A percentile compares a stretch with the other conserved stretches of the same genome.
These are phyloP conservation scores for Maylandia zebra DNA, from an alignment of 2,113 vertebrate species.

Conservation along the genomic window DNA sequence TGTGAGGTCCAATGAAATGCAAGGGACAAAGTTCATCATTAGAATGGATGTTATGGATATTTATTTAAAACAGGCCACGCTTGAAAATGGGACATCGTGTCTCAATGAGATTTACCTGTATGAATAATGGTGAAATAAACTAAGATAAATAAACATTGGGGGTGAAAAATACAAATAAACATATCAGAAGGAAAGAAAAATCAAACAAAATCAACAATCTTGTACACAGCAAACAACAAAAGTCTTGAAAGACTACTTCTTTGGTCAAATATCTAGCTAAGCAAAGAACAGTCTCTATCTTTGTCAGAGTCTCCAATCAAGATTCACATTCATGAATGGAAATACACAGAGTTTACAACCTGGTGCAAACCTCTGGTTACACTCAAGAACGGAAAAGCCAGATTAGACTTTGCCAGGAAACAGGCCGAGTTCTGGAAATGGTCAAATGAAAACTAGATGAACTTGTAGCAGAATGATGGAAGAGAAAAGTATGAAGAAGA, in stretches of 20 bases:
- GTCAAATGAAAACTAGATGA: not conserved
- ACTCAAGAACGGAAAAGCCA: not conserved
- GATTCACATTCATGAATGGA: not conserved
- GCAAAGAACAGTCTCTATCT: not conserved
- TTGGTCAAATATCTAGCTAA: not conserved
- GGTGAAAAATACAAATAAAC: not conserved
- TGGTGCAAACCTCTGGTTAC: not conserved
- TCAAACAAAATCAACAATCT: not conserved
- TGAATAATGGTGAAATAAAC: not conserved
- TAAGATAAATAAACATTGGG: not conserved
- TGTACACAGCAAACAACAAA: not conserved
- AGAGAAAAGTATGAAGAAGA: not conserved
- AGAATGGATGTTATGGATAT: not conserved
- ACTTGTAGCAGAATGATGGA: not conserved
- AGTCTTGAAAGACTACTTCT: not conserved
- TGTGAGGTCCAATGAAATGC: not conserved
- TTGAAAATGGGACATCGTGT: not conserved
- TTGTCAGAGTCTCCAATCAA: not conserved
- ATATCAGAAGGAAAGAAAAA: not conserved
- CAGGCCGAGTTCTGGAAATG: not conserved
- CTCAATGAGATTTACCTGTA: not conserved
- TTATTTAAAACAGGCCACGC: not conserved
- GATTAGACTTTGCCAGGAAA: not conserved
- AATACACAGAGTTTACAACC: not conserved
- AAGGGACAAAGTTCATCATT: not conserved